Evolutionary conservation across 2,888 invertebrate species (phyloP).

Genomic region (Sialis lutaria): DNA sequence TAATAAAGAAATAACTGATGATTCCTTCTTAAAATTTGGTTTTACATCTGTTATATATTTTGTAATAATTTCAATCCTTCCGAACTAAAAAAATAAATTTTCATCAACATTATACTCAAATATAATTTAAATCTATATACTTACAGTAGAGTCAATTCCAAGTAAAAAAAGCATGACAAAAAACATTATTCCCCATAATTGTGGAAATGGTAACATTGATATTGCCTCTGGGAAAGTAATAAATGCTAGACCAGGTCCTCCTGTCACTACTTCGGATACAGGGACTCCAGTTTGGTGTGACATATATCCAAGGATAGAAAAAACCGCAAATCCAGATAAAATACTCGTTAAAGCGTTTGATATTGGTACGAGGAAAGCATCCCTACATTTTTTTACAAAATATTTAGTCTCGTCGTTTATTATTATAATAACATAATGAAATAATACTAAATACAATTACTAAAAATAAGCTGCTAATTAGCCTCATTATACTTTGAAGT

Average conservation of each 20-base stretch:
- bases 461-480: too few relatives aligned
- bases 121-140: not conserved
- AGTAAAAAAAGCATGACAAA: slow-evolving; percentile 66
- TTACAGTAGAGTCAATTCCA: slow-evolving; percentile 43
- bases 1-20: too few relatives aligned
- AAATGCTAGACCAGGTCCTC: slow-evolving; percentile 63
- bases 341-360: slow-evolving; percentile 60
- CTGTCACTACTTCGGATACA: slow-evolving; percentile 58
- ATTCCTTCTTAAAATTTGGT: too few relatives aligned
- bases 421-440: too few relatives aligned
- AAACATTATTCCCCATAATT: slow-evolving; percentile 60
- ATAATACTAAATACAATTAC: too few relatives aligned
- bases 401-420: too few relatives aligned
- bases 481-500: too few relatives aligned
- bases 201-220: slow-evolving; percentile 53
- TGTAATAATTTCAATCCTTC: too few relatives aligned
- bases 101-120: too few relatives aligned
- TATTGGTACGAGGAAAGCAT: slow-evolving; percentile 51
- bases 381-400: slow-evolving; percentile 24
- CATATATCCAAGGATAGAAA: slow-evolving; percentile 61
- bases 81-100: too few relatives aligned
- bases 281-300: slow-evolving; percentile 52
- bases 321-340: slow-evolving; percentile 65
- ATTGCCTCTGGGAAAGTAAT: slow-evolving; percentile 66
- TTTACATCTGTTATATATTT: too few relatives aligned